Conservation (phyloP, 2,888 invertebrate genomes). For the Tromatobia lineatoria region DNA sequence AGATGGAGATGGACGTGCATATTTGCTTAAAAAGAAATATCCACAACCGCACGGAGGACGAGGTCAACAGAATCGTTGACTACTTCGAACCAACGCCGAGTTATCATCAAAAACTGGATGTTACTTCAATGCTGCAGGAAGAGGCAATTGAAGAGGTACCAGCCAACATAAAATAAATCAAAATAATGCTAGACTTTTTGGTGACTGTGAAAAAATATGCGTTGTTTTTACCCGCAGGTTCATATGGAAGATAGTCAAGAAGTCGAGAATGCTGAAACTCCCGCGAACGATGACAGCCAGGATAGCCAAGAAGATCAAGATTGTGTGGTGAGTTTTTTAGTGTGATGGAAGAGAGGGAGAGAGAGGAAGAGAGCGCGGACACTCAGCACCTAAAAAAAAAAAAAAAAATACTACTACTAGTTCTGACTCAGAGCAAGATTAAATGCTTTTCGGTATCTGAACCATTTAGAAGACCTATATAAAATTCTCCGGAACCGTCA, state of each 20-base stretch:
- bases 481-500: no score
- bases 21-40: conserved; percentile 94
- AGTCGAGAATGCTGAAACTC: conserved; percentile 59
- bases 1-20: conserved; percentile 93
- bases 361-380: no score
- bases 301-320: conserved; percentile 82
- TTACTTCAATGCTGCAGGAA: conserved; percentile 93
- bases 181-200: conserved; percentile 1
- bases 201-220: background rate
- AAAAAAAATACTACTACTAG: no score
- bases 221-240: conserved; percentile 77
- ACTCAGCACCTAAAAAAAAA: no score
- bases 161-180: background rate
- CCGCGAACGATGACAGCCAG: conserved; percentile 81
- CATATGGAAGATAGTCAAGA: conserved; percentile 81
- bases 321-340: conserved; percentile 78
- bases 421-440: no score
- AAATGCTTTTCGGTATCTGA: no score
- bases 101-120: conserved; percentile 93
- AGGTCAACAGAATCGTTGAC: conserved; percentile 91
- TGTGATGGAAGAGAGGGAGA: conserved; percentile 54
- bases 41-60: conserved; percentile 92
- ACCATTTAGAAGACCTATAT: no score
- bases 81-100: conserved; percentile 93
- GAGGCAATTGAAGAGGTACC: conserved; percentile 92